Conservation (phyloP, 2,113 vertebrate genomes). For the Cariama cristata region DNA sequence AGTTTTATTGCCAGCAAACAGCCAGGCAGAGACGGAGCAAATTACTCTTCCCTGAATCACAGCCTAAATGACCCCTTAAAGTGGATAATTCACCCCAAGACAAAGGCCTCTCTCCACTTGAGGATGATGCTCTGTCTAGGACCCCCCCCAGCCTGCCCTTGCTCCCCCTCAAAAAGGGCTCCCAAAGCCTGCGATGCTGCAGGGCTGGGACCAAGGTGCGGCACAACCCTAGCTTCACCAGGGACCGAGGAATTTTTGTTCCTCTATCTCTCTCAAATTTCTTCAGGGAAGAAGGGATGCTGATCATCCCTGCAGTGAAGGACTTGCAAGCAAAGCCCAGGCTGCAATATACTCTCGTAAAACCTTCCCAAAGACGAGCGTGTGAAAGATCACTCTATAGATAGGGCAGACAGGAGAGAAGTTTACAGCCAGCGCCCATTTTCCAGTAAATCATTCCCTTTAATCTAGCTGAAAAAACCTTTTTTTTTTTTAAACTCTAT, state of each 20-base stretch:
- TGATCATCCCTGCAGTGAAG: not conserved
- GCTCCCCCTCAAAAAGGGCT: not conserved
- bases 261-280: not conserved
- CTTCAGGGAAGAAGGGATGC: not conserved
- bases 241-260: not conserved
- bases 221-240: not conserved
- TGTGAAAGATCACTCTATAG: not conserved
- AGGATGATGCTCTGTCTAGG: not conserved
- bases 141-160: not conserved
- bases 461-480: not conserved
- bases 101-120: not conserved
- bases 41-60: not conserved
- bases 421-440: not conserved
- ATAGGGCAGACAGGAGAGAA: rapidly evolving
- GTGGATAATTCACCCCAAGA: not conserved
- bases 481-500: not conserved
- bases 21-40: not conserved
- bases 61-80: not conserved
- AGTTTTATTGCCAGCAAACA: not conserved
- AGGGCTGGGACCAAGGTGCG: not conserved
- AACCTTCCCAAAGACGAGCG: not conserved
- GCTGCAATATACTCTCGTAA: not conserved
- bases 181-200: rapidly evolving
- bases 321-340: not conserved
- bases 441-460: not conserved